Evolutionary conservation across 2,888 invertebrate species (phyloP), one percentile per base, ranked within the genome.

Genomic region (Prosapia bicincta): DNA sequence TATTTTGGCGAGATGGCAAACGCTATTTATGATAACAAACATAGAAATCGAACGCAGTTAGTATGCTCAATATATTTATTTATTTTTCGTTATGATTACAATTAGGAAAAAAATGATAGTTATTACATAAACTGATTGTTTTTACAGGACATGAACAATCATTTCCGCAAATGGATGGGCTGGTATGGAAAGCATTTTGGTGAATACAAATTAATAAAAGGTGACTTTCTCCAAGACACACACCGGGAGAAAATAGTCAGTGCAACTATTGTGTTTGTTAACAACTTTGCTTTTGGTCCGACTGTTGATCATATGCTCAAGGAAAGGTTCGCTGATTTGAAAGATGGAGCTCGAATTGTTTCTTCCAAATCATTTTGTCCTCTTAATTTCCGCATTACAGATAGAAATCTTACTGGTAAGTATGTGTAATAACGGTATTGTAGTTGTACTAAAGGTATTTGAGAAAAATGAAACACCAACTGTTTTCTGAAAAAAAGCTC

Each of bases 311-410:
- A 99, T 86, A 94, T 96, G 87, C 86, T 99, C 80, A 99, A 99
- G 86, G 95, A 97, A 84, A 89, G 96, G 83, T 99, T 99, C 86
- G 97, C 97, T 30, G 98, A 98, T 86, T 89, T 99, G 83, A 94
- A 94, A 83, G 97, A 97, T 85, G 96, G 96, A 77, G 98, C 98
- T 66, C 91, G 96, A 82, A 98, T 99, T 81, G 97, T 99, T 66
- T 99, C 99, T 38, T 99, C 99, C 24, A 99, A 98, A 86, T 97
- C 98, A 81, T 99, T 99, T 87, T 99, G 98, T 85, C 97, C 98
- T n/a, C 88, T 98, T 75, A 99, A 98, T 87, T 98, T 98, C 88
- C 90, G 98, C 81, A 98, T 99, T 84, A 99, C 98, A 30, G 98
- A 99, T 86, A 89, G 99, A 84, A 99, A 98, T 87, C 89, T 99